These are phyloP conservation scores for Trichomycterus rosablanca DNA, from an alignment of 2,113 vertebrate species.

Conservation along the genomic window DNA sequence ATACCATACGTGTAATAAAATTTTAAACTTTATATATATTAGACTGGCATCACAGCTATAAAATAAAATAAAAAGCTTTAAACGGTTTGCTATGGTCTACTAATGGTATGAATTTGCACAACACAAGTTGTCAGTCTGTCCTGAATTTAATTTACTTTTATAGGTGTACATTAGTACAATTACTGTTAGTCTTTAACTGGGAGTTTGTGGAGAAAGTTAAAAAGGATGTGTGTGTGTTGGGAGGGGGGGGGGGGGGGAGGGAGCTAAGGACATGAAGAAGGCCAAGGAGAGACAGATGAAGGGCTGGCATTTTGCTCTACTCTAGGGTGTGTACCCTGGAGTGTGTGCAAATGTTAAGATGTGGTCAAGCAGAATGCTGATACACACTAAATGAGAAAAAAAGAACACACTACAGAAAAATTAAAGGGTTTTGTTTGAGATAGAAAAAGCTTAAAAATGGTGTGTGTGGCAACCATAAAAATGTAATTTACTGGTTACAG, in stretches of 20 bases:
- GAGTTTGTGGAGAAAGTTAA: constrained; percentile 10
- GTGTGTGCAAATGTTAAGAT: constrained; percentile 18
- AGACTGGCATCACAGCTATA: no score
- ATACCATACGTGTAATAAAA: no score
- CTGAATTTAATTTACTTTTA: constrained; percentile 37
- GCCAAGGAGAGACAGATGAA: background rate
- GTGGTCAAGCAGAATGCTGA: background rate
- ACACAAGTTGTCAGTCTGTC: constrained; percentile 22
- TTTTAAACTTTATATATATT: no score
- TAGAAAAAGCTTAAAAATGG: no score
- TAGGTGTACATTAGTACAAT: constrained; percentile 50
- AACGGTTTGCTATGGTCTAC: no score
- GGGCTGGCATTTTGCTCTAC: background rate
- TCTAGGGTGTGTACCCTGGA: no score
- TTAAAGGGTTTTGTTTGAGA: background rate
- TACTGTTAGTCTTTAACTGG: constrained; percentile 36
- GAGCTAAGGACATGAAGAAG: no score
- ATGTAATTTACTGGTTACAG: no score
- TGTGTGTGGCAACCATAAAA: no score
- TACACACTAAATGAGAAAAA: background rate
- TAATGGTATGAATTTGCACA: no score
- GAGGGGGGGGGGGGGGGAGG: background rate
- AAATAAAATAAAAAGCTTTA: no score
- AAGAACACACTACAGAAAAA: constrained; percentile 3
- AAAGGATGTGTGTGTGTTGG: constrained; percentile 12